phyloP scores from a whole-genome alignment of 2,888 invertebrate species.

The Perizoma affinitatum region DNA sequence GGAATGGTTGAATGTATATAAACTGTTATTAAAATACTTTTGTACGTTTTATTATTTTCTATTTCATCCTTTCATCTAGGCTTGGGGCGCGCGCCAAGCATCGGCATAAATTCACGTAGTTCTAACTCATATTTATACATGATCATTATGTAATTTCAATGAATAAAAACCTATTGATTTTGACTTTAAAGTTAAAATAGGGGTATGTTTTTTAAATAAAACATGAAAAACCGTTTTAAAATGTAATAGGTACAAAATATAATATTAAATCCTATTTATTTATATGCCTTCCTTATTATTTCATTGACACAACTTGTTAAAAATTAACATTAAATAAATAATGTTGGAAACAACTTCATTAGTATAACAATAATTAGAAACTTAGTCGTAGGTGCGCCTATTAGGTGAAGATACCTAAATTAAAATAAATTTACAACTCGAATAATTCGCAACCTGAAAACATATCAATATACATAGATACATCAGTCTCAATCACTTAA shows the following conservation, averaged over 20 bases:
- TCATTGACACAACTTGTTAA: slow-evolving; percentile 41
- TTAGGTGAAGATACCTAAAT: slow-evolving; percentile 5
- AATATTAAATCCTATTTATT: slow-evolving; percentile 65
- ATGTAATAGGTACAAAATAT: slow-evolving; percentile 77
- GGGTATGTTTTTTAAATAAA: slow-evolving; percentile 18
- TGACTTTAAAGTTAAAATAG: too few relatives aligned
- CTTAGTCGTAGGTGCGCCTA: too few relatives aligned
- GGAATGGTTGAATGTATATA: slow-evolving; percentile 50
- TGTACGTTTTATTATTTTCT: not conserved
- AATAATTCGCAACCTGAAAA: slow-evolving; percentile 17
- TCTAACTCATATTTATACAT: too few relatives aligned
- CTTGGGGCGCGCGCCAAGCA: too few relatives aligned
- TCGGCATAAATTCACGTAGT: too few relatives aligned
- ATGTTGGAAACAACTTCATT: slow-evolving; percentile 12
- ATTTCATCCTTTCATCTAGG: too few relatives aligned
- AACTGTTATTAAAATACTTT: slow-evolving; percentile 43
- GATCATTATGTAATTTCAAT: too few relatives aligned
- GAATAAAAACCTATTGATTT: too few relatives aligned
- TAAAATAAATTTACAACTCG: slow-evolving; percentile 7
- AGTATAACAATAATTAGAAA: too few relatives aligned
- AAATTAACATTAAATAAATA: slow-evolving; percentile 9
- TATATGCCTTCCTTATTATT: slow-evolving; percentile 53
- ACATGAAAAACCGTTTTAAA: slow-evolving; percentile 48
- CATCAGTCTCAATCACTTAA: slow-evolving; percentile 36
- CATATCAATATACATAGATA: slow-evolving; percentile 23